These are phyloP conservation scores for Nipponacmea schrenckii DNA, from an alignment of 2,888 invertebrate species.

Conservation along the genomic window DNA sequence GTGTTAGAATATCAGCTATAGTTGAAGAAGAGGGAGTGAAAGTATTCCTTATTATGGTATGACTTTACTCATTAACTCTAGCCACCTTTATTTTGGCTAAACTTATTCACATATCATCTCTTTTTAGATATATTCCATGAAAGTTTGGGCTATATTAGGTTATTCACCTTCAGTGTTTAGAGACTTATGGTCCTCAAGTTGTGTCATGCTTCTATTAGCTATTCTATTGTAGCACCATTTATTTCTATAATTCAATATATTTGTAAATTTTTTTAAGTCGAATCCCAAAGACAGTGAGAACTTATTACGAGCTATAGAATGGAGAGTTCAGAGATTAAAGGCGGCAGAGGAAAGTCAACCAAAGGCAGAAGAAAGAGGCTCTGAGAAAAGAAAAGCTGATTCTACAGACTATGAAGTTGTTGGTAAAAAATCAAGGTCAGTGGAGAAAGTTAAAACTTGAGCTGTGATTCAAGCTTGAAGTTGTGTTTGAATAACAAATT, in stretches of 20 bases:
- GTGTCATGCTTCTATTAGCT: not conserved
- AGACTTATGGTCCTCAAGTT: not conserved
- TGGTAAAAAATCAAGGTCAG: slow-evolving; percentile 1
- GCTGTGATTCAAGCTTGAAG: no score
- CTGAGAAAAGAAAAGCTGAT: slow-evolving; percentile 56
- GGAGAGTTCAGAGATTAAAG: slow-evolving; percentile 66
- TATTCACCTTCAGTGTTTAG: not conserved
- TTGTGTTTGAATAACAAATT: no score
- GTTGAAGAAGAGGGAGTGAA: slow-evolving; percentile 77
- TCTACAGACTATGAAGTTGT: slow-evolving; percentile 35
- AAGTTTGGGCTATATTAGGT: no score
- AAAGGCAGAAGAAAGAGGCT: slow-evolving; percentile 20
- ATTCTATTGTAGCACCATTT: not conserved
- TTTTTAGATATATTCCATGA: no score
- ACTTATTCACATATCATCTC: no score
- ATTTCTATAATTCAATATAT: not conserved
- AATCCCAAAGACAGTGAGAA: slow-evolving; percentile 78
- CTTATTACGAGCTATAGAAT: slow-evolving; percentile 75
- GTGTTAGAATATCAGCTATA: slow-evolving; percentile 86
- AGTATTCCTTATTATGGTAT: slow-evolving; percentile 86
- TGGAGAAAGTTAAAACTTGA: not conserved
- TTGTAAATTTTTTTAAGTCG: slow-evolving; percentile 70
- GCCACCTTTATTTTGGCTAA: no score
- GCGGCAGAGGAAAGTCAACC: slow-evolving; percentile 46
- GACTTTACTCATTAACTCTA: slow-evolving; percentile 37